These are phyloP conservation scores for Asobara japonica DNA, from an alignment of 1,140 invertebrate species.

Conservation along the genomic window DNA sequence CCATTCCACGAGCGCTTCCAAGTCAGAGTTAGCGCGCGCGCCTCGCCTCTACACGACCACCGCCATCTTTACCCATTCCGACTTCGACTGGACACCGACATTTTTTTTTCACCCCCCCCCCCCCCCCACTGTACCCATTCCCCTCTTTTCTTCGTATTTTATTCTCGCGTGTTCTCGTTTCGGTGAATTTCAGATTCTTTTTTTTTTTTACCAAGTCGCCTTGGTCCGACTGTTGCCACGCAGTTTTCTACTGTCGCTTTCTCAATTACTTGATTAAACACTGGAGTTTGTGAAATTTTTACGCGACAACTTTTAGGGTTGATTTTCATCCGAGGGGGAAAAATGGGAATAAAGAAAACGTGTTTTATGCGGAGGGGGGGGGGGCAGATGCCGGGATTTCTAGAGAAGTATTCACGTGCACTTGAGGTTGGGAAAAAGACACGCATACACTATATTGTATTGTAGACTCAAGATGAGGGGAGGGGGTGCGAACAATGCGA, in stretches of 20 bases:
- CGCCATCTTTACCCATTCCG: constrained; percentile 58
- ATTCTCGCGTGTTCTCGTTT: constrained; percentile 17
- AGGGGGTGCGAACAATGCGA: not conserved
- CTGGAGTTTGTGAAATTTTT: not conserved
- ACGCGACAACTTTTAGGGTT: not conserved
- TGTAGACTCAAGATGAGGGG: not conserved
- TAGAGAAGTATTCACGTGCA: not conserved
- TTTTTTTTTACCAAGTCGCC: not conserved
- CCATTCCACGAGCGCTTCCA: constrained; percentile 2
- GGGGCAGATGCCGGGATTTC: not conserved
- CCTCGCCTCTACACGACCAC: constrained; percentile 11
- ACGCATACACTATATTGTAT: not conserved
- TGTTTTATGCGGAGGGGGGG: not conserved
- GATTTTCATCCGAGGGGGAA: no score
- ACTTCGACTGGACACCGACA: constrained; percentile 39
- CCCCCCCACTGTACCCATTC: not conserved
- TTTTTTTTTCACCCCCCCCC: constrained; percentile 23
- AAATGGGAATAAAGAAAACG: not conserved
- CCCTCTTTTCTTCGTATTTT: constrained; percentile 8
- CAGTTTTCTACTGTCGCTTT: not conserved
- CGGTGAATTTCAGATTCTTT: not conserved
- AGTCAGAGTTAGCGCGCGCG: constrained; percentile 12
- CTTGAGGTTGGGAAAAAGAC: not conserved
- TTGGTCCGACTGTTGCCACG: not conserved
- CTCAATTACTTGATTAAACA: constrained; percentile 10